Base-by-base conservation (phyloP, 2,113 vertebrate species). In the Nerophis lumbriciformis region DNA sequence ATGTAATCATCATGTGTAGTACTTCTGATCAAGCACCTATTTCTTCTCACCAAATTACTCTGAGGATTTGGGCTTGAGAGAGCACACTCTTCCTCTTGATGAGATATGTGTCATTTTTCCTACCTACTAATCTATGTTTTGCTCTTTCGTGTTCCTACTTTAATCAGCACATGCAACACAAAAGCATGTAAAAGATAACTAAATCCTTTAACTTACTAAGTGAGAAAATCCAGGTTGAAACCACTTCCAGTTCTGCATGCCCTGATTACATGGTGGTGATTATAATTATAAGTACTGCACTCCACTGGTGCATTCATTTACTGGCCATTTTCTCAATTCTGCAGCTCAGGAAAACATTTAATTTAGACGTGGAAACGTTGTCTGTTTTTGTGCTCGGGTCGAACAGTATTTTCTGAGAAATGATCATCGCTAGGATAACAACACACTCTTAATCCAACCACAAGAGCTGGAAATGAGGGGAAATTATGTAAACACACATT, bases 201-300 rank as follows among this genome's bases (percentile, higher is more conserved):
- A 68, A 56, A 70, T 55, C 9, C 10, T 66, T 69, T 8, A 35
- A 16, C 71, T 68, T 67, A 12, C 45, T 75, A 71, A 58, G 59
- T 19, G 6, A 59, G 48, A 44, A 70, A 42, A 68, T 53, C 54
- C 42, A 51, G 49, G 66, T 67, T 49, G 35, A 61, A 48, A 73
- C 63, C 60, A 60, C 50, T 69, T 78, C 68, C 16, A 15, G 28
- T 60, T 47, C n/a, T 44, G 59, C 66, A 70, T 12, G 54, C 55
- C 65, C 47, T 73, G 77, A 76, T 83, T 75, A 62, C 53, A 48
- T 73, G 57, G 74, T 38, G 48, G 54, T 75, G 60, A 77, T 72
- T 74, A 56, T 72, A 54, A 71, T 69, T 59, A 67, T 50, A 47
- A 62, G n/a, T 37, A 56, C 16, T 55, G 48, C 36, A 47, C 48